Conservation (phyloP, 2,888 invertebrate genomes). For the Xanthorhoe designata region DNA sequence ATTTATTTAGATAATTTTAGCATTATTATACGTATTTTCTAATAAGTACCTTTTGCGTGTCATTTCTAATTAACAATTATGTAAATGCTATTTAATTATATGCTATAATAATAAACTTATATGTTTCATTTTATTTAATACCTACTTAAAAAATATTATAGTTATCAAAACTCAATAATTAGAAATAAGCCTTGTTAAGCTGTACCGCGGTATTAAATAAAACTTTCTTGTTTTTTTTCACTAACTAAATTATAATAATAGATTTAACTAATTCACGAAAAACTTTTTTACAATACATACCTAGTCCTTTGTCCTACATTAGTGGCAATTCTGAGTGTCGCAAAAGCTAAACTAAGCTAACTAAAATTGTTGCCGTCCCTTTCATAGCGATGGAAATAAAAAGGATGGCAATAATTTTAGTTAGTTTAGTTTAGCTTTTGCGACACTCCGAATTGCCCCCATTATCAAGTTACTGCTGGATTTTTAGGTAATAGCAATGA, state of each 20-base stretch:
- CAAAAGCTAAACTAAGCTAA: too few relatives aligned
- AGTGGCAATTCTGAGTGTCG: too few relatives aligned
- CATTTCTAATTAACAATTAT: neutral
- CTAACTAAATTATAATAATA: neutral
- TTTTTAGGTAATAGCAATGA: too few relatives aligned
- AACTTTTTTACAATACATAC: too few relatives aligned
- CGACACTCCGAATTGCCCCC: too few relatives aligned
- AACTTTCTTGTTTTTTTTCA: neutral
- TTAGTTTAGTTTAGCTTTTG: too few relatives aligned
- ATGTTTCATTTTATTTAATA: neutral
- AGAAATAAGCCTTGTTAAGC: slow-evolving; percentile 1
- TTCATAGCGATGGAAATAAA: too few relatives aligned
- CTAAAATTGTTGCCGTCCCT: too few relatives aligned
- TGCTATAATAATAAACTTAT: neutral
- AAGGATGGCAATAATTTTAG: too few relatives aligned
- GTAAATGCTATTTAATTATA: neutral
- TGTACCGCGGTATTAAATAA: neutral
- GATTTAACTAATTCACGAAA: too few relatives aligned
- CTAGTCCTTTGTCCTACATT: too few relatives aligned
- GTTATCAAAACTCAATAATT: neutral
- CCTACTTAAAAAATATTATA: neutral
- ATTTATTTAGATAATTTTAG: neutral
- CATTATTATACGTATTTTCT: neutral
- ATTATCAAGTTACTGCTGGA: too few relatives aligned
- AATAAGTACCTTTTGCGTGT: neutral